Base-by-base conservation (phyloP, 2,797 vertebrate species). In the Pipistrellus pygmaeus region DNA sequence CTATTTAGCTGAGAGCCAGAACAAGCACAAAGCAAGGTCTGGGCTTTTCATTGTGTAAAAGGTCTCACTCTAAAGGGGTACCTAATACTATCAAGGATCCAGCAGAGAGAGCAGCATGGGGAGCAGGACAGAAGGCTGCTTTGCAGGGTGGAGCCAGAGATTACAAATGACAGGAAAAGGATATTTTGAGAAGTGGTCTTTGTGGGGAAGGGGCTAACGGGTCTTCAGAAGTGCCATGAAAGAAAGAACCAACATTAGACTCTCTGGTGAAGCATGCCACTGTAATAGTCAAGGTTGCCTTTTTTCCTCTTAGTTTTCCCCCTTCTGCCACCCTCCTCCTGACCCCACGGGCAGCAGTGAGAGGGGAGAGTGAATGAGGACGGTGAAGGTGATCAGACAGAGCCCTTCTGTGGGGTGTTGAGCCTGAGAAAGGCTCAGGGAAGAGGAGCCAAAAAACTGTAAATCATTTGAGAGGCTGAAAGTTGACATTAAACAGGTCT, bases 371-470 rank as follows among this genome's bases (percentile, higher is more conserved):
- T 8, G 11, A 55, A 30, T 1, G 35, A 48, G n/a, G 57, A 35
- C 1, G 4, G 0, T 0, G 4, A 80, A 73, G n/a, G 7, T n/a
- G 75, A 4, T 3, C 5, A 57, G 14, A 6, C 15, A 66, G 11
- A 57, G 3, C 30, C 6, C 4, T 27, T 35, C 41, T 41, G 32
- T n/a, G 32, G 5, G 20, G 30, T 64, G n/a, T 25, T 46, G 18
- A 55, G 41, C 53, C 38, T 4, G 57, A 44, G 15, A 88, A n/a
- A 25, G 30, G 18, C 15, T 75, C 72, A 53, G 13, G 21, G 55
- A 27, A 69, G 53, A 90, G 8, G 55, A 66, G 32, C 46, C 11
- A 41, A 57, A 81, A 71, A 91, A 76, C 17, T 46, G 55, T 20
- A 32, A 66, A 66, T 90, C 13, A 35, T 6, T 69, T 25, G 25